These are phyloP conservation scores for Mesorhabditis spiculigera DNA, from an alignment of 2,888 invertebrate species.

Conservation along the genomic window DNA sequence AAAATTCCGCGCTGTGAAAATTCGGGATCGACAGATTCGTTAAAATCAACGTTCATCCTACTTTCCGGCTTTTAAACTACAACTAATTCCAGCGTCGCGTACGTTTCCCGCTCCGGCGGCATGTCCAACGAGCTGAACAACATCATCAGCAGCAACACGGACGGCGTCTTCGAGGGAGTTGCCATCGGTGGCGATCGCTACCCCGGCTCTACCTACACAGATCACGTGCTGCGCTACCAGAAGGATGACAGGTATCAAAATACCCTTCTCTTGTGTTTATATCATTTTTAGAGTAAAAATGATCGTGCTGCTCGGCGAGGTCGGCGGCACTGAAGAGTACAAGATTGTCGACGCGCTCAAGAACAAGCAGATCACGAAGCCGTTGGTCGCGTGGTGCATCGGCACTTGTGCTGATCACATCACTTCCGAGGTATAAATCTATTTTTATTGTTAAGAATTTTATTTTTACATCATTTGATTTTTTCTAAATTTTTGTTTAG, in stretches of 20 bases:
- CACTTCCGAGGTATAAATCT: slow-evolving; percentile 61
- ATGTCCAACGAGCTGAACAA: slow-evolving; percentile 99
- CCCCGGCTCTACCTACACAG: slow-evolving; percentile 96
- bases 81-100: slow-evolving; percentile 78
- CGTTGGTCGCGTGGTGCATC: slow-evolving; percentile 97
- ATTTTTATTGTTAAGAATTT: too few relatives aligned
- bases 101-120: slow-evolving; percentile 95
- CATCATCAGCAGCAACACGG: slow-evolving; percentile 89
- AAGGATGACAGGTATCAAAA: slow-evolving; percentile 64
- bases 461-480: slow-evolving; percentile 7
- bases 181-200: slow-evolving; percentile 95
- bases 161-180: slow-evolving; percentile 74
- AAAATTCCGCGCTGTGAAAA: too few relatives aligned
- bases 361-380: slow-evolving; percentile 77
- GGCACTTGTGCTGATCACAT: slow-evolving; percentile 70
- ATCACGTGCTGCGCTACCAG: slow-evolving; percentile 83
- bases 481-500: slow-evolving; percentile 51
- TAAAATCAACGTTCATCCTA: too few relatives aligned
- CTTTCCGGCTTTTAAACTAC: too few relatives aligned
- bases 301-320: slow-evolving; percentile 89
- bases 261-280: too few relatives aligned
- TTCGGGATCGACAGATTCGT: too few relatives aligned
- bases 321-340: slow-evolving; percentile 97
- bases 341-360: slow-evolving; percentile 85
- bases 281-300: slow-evolving; percentile 73